Conservation (phyloP, 2,888 invertebrate species). For the Drosophila putrida region DNA sequence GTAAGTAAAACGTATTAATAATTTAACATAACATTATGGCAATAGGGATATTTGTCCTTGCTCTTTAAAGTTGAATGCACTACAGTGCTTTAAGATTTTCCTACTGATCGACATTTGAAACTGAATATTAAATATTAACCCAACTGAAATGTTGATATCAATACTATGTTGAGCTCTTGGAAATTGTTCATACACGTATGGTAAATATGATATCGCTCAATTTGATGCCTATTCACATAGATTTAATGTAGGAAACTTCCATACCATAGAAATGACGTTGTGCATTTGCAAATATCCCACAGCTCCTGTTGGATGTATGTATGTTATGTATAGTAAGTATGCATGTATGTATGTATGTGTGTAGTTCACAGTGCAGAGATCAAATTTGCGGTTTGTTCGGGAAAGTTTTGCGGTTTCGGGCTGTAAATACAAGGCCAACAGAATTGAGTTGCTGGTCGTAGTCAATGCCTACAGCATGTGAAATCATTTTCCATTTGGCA, state of each 20-base stretch:
- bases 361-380: slow-evolving; percentile 4
- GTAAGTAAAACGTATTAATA: no score
- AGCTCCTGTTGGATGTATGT: neutral
- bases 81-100: no score
- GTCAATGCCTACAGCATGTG: slow-evolving; percentile 44
- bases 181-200: neutral
- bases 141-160: no score
- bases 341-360: no score
- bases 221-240: neutral
- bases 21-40: no score
- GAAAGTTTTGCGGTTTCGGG: slow-evolving; percentile 28
- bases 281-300: neutral
- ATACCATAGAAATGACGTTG: neutral
- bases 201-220: neutral
- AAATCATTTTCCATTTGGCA: slow-evolving; percentile 70
- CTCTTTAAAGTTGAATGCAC: no score
- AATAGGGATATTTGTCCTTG: no score
- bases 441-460: neutral
- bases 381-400: slow-evolving; percentile 36
- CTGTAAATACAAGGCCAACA: neutral
- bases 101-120: no score
- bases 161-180: neutral
- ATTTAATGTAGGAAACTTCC: no score
- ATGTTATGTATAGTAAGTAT: no score
- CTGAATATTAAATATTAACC: no score